These are phyloP conservation scores for Luperina testacea DNA, from an alignment of 2,888 invertebrate species.

Conservation along the genomic window DNA sequence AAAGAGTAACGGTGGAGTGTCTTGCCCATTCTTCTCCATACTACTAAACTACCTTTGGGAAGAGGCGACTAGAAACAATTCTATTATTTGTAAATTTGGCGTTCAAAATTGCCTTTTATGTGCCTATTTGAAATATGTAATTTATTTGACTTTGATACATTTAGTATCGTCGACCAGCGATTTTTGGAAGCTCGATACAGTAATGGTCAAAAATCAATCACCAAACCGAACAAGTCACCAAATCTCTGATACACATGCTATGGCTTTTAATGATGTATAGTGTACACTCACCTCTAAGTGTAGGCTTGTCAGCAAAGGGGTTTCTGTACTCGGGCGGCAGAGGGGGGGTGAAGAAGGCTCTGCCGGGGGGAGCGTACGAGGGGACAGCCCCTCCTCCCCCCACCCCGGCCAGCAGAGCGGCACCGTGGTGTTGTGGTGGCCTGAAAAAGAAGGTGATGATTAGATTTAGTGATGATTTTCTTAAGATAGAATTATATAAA, in stretches of 20 bases:
- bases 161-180: not conserved
- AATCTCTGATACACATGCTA: not conserved
- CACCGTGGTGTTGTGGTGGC: conserved; percentile 89
- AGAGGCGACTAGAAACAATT: no score
- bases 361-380: conserved; percentile 95
- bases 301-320: conserved; percentile 97
- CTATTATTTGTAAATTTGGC: no score
- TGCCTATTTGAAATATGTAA: no score
- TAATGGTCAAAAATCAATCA: not conserved
- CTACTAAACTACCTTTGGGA: no score
- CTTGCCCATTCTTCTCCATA: no score
- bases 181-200: not conserved
- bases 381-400: conserved; percentile 92
- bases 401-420: conserved; percentile 91
- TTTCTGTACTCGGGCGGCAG: conserved; percentile 95
- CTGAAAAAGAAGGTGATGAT: conserved; percentile 70
- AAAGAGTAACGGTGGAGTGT: no score
- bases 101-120: not conserved
- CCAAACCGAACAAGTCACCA: not conserved
- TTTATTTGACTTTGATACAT: not conserved
- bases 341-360: conserved; percentile 95
- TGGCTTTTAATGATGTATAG: not conserved
- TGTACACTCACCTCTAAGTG: conserved; percentile 91
- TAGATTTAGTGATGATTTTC: conserved; percentile 4
- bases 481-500: not conserved